A percentile compares a stretch with the other conserved stretches of the same genome.
phyloP scores from a whole-genome alignment of 2,113 vertebrate species.

The Maccullochella peelii region DNA sequence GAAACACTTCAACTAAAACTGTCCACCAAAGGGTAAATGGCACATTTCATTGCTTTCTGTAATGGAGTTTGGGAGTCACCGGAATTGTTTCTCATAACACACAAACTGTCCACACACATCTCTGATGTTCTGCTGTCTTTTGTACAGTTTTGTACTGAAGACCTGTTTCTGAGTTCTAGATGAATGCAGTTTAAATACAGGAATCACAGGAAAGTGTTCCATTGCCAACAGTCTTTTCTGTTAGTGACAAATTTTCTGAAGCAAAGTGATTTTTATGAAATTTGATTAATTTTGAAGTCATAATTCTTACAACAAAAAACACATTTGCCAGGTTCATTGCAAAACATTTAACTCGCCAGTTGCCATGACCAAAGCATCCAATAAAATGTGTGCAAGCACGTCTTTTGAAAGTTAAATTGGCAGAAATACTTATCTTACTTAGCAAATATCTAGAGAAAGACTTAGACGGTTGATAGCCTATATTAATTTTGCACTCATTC shows the following conservation, averaged over 20 bases:
- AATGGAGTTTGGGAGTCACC: constrained; percentile 18
- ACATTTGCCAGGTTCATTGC: neutral
- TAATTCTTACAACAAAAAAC: neutral
- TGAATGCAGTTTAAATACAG: neutral
- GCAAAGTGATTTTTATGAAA: no score
- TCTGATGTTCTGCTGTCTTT: neutral
- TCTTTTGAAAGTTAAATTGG: constrained; percentile 2
- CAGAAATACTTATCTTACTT: neutral
- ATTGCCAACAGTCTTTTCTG: neutral
- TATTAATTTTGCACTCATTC: neutral
- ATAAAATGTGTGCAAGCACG: neutral
- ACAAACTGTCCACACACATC: neutral
- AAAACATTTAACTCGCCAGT: neutral
- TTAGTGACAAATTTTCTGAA: neutral
- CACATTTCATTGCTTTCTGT: constrained; percentile 52
- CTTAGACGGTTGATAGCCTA: neutral
- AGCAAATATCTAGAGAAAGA: neutral
- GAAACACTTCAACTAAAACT: constrained; percentile 50
- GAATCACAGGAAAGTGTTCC: neutral
- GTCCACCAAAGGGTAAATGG: constrained; percentile 54
- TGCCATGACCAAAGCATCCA: neutral
- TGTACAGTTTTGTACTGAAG: neutral
- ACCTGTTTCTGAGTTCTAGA: neutral
- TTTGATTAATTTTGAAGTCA: no score
- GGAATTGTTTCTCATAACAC: constrained; percentile 5